Evolutionary conservation across 2,113 vertebrate species (phyloP).

Genomic region (Notothenia rossii): DNA sequence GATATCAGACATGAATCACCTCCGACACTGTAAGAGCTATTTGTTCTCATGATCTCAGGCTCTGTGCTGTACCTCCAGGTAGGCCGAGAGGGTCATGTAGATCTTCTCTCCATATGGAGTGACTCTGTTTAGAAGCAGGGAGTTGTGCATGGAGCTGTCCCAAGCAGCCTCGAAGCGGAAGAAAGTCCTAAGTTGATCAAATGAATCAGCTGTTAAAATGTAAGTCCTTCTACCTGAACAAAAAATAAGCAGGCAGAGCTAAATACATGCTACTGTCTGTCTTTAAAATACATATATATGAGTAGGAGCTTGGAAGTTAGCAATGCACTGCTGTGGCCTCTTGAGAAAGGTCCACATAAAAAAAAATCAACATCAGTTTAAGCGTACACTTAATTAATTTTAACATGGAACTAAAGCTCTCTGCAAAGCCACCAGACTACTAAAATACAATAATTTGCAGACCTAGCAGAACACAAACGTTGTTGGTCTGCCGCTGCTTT

Average conservation of each 20-base stretch:
- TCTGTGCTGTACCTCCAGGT: conserved; percentile 89
- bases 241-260: conserved; percentile 15
- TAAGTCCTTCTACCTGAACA: neutral
- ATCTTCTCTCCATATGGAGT: conserved; percentile 97
- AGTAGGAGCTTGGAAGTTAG: no score
- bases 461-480: no score
- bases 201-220: conserved; percentile 6
- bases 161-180: conserved; percentile 96
- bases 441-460: no score
- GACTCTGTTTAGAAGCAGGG: conserved; percentile 94
- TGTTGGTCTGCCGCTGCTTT: no score
- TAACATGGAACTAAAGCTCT: no score
- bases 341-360: no score
- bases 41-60: conserved; percentile 15
- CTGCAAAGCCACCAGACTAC: no score
- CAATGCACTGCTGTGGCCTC: no score
- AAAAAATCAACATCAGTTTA: no score
- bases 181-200: conserved; percentile 89
- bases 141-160: conserved; percentile 99
- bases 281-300: no score
- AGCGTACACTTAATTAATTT: no score
- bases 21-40: conserved; percentile 1
- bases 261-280: conserved; percentile 25
- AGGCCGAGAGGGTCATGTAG: conserved; percentile 97
- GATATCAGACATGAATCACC: conserved; percentile 11